Evolutionary conservation across 2,888 invertebrate species (phyloP), one percentile per base, ranked within the genome.

Genomic region (Eristalis arbustorum): DNA sequence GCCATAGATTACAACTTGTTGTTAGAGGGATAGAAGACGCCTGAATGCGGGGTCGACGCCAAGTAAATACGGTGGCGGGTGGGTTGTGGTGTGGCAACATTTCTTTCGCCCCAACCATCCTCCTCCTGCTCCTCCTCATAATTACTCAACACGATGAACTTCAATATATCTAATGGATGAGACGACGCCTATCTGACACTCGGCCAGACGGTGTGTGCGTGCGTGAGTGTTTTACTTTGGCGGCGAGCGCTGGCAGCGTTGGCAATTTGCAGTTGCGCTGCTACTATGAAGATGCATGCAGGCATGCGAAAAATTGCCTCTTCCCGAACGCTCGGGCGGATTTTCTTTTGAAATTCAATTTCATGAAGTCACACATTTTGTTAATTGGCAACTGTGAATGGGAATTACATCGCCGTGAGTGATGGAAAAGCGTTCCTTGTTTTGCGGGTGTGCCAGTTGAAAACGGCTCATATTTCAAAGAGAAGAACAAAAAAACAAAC

Each of bases 161-260:
- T 81, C 73, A 82, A 85, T 82, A 85, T 74, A 64, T 66, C 82
- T 82, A 85, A 85, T 82, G 73, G 73, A 85, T 28, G 80, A n/a
- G n/a, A 75, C 40, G 25, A 25, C 59, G 61, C 56, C 71, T 76
- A 76, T 81, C 76, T 77, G 81, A 84, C 81, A 81, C 74, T 80
- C 49, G 23, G 74, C 62, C 74, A 81, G 76, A 77, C 82, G n/a
- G n/a, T n/a, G 73, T 61, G 74, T 66, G 56, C 66, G 57, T 72
- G 59, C 61, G 68, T 73, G n/a, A n/a, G n/a, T 83, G 67, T 72
- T 66, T 42, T 73, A 74, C 74, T 79, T 69, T 84, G 59, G 25
- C 69, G 69, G 40, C 28, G 34, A 37, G 22, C 59, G 25, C 56
- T 79, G 49, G 49, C 49, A 18, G 49, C 49, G 79, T 62, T 71